These are phyloP conservation scores for Cactoblastis cactorum DNA, from an alignment of 2,888 invertebrate species.

Conservation along the genomic window DNA sequence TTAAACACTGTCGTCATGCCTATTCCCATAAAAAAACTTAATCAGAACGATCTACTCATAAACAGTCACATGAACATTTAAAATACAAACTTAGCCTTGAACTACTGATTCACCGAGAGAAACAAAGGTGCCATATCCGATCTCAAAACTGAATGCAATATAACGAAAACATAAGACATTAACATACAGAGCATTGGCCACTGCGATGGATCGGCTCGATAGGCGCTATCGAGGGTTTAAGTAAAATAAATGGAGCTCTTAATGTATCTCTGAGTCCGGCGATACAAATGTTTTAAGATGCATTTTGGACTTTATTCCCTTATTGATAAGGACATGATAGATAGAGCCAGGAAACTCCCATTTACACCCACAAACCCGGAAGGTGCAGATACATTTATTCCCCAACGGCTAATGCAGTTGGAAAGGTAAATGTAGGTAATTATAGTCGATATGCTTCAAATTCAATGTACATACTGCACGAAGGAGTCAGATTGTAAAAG, in stretches of 20 bases:
- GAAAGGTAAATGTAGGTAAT: slow-evolving; percentile 19
- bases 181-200: slow-evolving; percentile 48
- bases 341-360: slow-evolving; percentile 8
- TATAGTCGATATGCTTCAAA: slow-evolving; percentile 3
- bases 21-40: not conserved
- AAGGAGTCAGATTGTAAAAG: not conserved
- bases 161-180: slow-evolving; percentile 58
- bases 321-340: slow-evolving; percentile 1
- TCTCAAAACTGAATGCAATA: slow-evolving; percentile 44
- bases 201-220: slow-evolving; percentile 58
- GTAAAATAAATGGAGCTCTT: slow-evolving; percentile 59
- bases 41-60: slow-evolving; percentile 5
- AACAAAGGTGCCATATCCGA: slow-evolving; percentile 50
- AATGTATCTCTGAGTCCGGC: slow-evolving; percentile 28
- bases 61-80: slow-evolving; percentile 11
- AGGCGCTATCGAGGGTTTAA: slow-evolving; percentile 48
- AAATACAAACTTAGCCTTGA: slow-evolving; percentile 37
- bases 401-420: slow-evolving; percentile 26
- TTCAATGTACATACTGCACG: not conserved
- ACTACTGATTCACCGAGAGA: slow-evolving; percentile 28
- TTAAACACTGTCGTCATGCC: too few relatives aligned
- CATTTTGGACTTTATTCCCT: slow-evolving; percentile 10
- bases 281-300: slow-evolving; percentile 5
- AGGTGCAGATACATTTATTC: slow-evolving; percentile 30
- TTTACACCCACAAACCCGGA: slow-evolving; percentile 43